Base-by-base conservation (phyloP, 2,113 vertebrate species). In the Electrona antarctica region DNA sequence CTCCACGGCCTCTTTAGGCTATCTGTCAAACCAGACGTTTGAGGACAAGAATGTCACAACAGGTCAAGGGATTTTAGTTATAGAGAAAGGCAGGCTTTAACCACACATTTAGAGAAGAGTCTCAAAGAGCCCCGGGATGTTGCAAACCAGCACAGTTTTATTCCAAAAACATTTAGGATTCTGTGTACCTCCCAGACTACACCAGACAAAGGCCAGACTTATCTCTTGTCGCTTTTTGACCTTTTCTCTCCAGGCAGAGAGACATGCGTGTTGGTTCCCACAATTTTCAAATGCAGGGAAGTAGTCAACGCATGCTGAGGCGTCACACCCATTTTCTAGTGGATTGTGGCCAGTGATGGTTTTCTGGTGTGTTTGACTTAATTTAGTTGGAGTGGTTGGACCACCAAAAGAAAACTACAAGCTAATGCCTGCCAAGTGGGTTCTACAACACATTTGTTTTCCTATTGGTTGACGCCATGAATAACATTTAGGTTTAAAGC, bases 1-100 rank as follows among this genome's bases (percentile, higher is more conserved):
- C 68, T 68, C 71, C 54, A 14, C 1, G 15, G 61, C 60, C 45
- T 80, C 62, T 73, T 77, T 66, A 11, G 33, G 7, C 69, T 85
- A 79, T 80, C 56, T 66, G 47, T 75, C 69, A 79, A 41, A 66
- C 15, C 50, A 58, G 66, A 54, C 64, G 75, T 82, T 64, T 68
- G 21, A 74, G 48, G 69, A 76, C 49, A 64, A 33, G 15, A 69
- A 45, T 64, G 52, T 73, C 66, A 64, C 12, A 51, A 7, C 46
- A 73, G 41, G 64, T 79, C 66, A 81, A 48, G 8, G 54, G n/a
- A 62, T 67, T 29, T 70, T 29, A 51, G 54, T 64, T 62, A 55
- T 21, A 8, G 52, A 46, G 21, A 13, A 61, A 51, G 56, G 52
- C 13, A 21, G 33, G 60, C 15, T 50, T 49, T 46, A 29, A 65